Percentiles rank a stretch among this genome's conserved stretches.
phyloP scores from a whole-genome alignment of 2,113 vertebrate genomes.

The Leptocoma aspasia region DNA sequence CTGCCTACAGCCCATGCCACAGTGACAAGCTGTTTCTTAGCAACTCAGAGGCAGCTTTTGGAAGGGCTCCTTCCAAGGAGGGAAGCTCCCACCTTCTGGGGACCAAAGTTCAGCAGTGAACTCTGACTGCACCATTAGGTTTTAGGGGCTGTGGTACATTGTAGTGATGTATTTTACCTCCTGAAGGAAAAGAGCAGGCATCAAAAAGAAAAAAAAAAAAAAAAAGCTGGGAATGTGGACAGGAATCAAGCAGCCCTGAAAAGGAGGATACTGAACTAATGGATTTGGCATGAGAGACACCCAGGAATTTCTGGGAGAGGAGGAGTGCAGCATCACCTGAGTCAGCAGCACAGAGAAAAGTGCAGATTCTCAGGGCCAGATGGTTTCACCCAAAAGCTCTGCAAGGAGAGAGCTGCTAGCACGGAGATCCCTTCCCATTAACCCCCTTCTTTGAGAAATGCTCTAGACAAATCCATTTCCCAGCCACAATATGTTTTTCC shows the following conservation, averaged over 20 bases:
- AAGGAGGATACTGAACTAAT: neutral
- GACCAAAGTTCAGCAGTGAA: neutral
- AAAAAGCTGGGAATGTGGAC: neutral
- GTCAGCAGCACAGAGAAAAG: neutral
- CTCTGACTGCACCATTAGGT: neutral
- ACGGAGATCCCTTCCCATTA: neutral
- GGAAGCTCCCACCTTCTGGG: neutral
- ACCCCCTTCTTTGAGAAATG: neutral
- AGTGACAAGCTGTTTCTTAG: slow-evolving; percentile 46
- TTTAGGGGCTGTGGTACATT: neutral
- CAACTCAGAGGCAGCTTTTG: neutral
- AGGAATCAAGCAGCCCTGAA: neutral
- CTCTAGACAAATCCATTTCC: neutral
- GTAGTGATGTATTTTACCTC: neutral
- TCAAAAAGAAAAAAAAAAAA: too few relatives aligned
- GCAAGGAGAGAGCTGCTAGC: neutral
- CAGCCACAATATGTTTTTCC: fast-evolving
- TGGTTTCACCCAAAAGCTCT: neutral
- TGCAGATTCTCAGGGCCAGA: neutral
- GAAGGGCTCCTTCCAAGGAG: neutral
- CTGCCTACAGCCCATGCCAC: neutral
- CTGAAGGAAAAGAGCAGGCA: neutral
- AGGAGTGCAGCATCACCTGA: neutral
- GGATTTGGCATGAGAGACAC: neutral
- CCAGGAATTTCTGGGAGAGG: neutral